Evolutionary conservation across 2,113 vertebrate genomes (phyloP).

Genomic region (Nannospalax galili): DNA sequence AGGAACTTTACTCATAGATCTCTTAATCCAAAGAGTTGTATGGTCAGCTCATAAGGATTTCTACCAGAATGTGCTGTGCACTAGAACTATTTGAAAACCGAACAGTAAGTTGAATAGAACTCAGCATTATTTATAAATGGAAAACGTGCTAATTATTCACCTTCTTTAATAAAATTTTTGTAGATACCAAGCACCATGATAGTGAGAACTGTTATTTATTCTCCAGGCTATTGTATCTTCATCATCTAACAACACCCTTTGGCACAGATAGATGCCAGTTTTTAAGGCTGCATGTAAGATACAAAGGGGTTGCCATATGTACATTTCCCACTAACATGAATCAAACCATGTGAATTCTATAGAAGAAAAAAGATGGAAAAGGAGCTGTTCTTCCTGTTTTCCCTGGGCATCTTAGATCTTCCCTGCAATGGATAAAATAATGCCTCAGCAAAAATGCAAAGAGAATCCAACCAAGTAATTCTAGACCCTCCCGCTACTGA

Average conservation of each 20-base stretch:
- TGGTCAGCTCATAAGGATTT: background rate
- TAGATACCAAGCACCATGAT: background rate
- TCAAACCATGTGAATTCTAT: background rate
- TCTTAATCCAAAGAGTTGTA: background rate
- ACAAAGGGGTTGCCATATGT: background rate
- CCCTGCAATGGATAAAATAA: background rate
- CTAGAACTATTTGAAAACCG: background rate
- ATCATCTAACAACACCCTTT: background rate
- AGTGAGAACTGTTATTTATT: rapidly evolving
- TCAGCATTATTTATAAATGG: background rate
- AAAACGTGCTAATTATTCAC: background rate
- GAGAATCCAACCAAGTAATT: background rate
- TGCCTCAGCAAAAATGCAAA: conserved; percentile 18
- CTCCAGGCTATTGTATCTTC: background rate
- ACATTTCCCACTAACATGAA: background rate
- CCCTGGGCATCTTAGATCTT: background rate
- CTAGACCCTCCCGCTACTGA: background rate
- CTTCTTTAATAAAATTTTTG: background rate
- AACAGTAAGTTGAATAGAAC: background rate
- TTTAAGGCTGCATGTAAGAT: background rate
- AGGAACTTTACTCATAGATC: background rate
- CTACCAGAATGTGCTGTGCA: background rate
- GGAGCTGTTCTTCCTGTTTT: background rate
- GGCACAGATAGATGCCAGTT: background rate
- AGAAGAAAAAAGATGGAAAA: background rate